Percentiles rank a stretch among this genome's conserved stretches.
These are phyloP conservation scores for Ametastegia equiseti DNA, from an alignment of 2,888 invertebrate genomes.

Conservation along the genomic window DNA sequence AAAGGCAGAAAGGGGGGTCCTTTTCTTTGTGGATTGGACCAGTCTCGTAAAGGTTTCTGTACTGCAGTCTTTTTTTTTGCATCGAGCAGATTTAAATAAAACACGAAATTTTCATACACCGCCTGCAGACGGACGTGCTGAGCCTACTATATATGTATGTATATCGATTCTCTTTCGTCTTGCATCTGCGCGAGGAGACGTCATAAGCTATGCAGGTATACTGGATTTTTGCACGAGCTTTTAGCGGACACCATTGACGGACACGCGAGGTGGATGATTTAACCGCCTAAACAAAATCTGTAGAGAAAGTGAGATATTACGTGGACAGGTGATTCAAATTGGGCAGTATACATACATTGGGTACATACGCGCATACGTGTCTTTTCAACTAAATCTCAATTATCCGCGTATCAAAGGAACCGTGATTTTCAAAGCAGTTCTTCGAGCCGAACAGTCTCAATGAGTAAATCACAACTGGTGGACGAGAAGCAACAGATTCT, in stretches of 20 bases:
- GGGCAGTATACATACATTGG: too few species aligned
- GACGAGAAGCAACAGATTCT: neutral
- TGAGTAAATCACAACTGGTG: neutral
- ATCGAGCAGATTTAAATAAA: conserved; percentile 4
- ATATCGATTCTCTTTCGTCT: neutral
- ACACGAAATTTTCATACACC: conserved; percentile 12
- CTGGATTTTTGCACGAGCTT: neutral
- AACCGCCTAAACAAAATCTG: neutral
- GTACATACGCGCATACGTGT: too few species aligned
- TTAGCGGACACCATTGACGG: neutral
- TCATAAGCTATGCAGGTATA: too few species aligned
- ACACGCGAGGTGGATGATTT: neutral
- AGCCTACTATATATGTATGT: too few species aligned
- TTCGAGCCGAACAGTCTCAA: neutral
- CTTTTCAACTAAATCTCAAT: neutral
- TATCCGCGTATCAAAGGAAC: neutral
- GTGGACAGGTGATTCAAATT: neutral
- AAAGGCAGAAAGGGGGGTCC: neutral
- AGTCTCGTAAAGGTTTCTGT: conserved; percentile 17
- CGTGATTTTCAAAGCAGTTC: neutral
- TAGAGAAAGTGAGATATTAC: neutral
- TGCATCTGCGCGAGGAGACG: neutral
- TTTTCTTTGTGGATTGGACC: conserved; percentile 32
- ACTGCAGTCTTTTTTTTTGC: conserved; percentile 12
- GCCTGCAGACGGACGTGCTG: conserved; percentile 1